Percentiles rank a stretch among this genome's conserved stretches.
phyloP scores from a whole-genome alignment of 2,113 vertebrate genomes.

The Syngnathus floridae region DNA sequence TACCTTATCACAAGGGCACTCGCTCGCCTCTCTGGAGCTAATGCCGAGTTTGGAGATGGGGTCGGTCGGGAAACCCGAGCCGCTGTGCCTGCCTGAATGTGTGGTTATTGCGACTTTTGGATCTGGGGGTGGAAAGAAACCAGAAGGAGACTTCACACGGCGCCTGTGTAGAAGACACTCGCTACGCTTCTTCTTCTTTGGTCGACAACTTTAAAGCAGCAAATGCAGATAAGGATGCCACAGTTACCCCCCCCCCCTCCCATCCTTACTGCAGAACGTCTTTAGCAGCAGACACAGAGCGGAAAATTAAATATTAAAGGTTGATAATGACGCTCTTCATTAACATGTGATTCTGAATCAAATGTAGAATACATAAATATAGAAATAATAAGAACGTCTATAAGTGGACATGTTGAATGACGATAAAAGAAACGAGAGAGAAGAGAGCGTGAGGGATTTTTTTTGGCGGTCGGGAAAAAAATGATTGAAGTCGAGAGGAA shows the following conservation, averaged over 20 bases:
- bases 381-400: constrained; percentile 64
- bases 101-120: constrained; percentile 14
- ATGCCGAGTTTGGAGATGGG: constrained; percentile 53
- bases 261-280: constrained; percentile 25
- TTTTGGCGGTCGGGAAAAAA: constrained; percentile 40
- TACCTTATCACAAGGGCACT: constrained; percentile 72
- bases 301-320: constrained; percentile 74
- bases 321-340: constrained; percentile 73
- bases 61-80: constrained; percentile 30
- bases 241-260: constrained; percentile 26
- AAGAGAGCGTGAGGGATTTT: constrained; percentile 28
- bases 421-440: constrained; percentile 34
- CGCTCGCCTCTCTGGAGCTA: constrained; percentile 59
- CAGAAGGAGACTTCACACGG: constrained; percentile 21
- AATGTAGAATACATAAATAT: constrained; percentile 74
- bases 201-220: constrained; percentile 51
- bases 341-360: constrained; percentile 72
- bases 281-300: constrained; percentile 66
- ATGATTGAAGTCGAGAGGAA: constrained; percentile 54
- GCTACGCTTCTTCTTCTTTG: constrained; percentile 27
- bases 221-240: constrained; percentile 57
- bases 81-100: constrained; percentile 5
- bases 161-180: constrained; percentile 27
- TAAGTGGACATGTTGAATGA: constrained; percentile 61
- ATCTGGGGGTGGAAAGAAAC: constrained; percentile 20